Base-by-base conservation (phyloP, 2,888 invertebrate genomes). In the Ceriagrion tenellum region DNA sequence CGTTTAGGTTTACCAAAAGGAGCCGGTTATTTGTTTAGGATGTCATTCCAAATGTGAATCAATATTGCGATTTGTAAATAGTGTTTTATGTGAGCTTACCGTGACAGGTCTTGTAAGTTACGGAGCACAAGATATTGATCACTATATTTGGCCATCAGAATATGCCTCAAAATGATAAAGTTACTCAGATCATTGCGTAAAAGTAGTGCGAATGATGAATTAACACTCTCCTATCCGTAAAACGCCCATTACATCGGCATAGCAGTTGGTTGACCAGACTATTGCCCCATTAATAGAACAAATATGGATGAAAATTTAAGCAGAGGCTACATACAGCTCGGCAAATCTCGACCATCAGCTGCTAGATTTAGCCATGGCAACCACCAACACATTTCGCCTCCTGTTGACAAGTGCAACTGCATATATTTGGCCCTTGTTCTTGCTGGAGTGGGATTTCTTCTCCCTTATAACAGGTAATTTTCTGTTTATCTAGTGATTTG, bases 401-500 rank as follows among this genome's bases (percentile, higher is more conserved):
- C 98, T 16, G 97, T 98, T 90, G 98, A 98, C 97, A 97, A 97
- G 96, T 98, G 98, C 97, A 98, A 98, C 97, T 97, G 98, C 95
- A 98, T 98, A 95, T 98, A 98, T 96, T 96, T 98, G 95, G 98
- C 98, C 0, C 97, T 99, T 95, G 97, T 99, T 95, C 97, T 99
- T 95, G 99, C 99, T 56, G 99, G 99, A 30, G 98, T 98, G 96
- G 99, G 99, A 89, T 99, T 99, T 96, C 97, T 99, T 95, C 97
- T 99, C 95, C 99, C 99, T 20, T 99, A 99, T 97, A 99, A 99
- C 97, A 99, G 99, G 99, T 99, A 97, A 96, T 26, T 88, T 88
- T 55, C 20, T 26, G 12, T 40, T 26, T 18, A 4, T 55, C 47
- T 59, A 30, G n/a, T 35, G 35, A 55, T 16, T 55, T 93, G 93